phyloP scores from a whole-genome alignment of 2,113 vertebrate genomes.

The Taxidea taxus region DNA sequence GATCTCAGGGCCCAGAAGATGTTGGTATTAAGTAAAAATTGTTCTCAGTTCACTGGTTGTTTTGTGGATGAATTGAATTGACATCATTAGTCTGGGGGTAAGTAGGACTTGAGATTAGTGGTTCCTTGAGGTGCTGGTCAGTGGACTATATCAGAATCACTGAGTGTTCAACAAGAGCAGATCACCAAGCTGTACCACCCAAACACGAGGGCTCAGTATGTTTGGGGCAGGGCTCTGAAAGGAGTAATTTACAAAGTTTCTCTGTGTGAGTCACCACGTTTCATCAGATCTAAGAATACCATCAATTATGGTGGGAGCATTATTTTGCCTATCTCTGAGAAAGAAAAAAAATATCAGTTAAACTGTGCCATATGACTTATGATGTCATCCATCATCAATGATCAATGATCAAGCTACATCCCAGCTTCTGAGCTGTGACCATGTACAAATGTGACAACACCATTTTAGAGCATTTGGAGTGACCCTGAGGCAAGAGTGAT shows the following conservation, averaged over 20 bases:
- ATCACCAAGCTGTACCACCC: fast-evolving
- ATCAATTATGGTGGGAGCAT: neutral
- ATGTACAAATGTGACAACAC: neutral
- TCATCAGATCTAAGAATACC: neutral
- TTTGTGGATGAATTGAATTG: neutral
- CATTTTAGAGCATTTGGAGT: neutral
- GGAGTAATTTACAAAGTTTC: neutral
- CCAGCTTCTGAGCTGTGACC: neutral
- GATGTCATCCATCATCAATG: neutral
- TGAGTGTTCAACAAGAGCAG: neutral
- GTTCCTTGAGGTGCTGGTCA: neutral
- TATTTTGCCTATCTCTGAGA: neutral
- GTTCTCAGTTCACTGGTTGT: neutral
- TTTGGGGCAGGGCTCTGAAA: neutral
- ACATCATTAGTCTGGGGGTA: neutral
- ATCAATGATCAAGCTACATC: neutral
- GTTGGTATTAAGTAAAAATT: neutral
- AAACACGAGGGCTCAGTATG: neutral
- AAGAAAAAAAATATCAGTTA: neutral
- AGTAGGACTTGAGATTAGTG: neutral
- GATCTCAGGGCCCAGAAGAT: neutral
- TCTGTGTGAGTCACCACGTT: neutral
- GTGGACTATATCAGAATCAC: neutral
- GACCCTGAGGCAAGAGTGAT: too few species aligned
- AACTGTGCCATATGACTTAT: neutral